Base-by-base conservation (phyloP, 2,113 vertebrate genomes). In the Microtus ochrogaster region DNA sequence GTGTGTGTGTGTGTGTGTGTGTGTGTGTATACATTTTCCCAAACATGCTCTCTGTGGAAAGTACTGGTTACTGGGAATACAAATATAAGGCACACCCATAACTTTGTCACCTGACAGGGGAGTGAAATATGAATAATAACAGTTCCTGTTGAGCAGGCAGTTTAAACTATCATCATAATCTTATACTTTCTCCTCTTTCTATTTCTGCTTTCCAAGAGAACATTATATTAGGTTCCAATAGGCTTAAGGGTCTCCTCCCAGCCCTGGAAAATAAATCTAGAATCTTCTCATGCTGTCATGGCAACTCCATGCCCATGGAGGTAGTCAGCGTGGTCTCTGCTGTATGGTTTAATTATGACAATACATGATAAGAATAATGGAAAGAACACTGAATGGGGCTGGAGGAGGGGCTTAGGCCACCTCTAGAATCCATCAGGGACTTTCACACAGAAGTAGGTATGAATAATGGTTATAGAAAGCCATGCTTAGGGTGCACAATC, bases 191-290 rank as follows among this genome's bases (percentile, higher is more conserved):
- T 70, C 41, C 89, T 81, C 13, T 16, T 94, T 52, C 44, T 68
- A 17, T 83, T 68, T 90, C 49, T 41, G 17, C 13, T 91, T 93
- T 33, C 17, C 28, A 72, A 39, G 0, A 77, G n/a, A 92, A 47
- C 44, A 93, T 76, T 61, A 33, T 89, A 21, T 90, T 90, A 41
- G 79, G 21, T 66, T 92, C 47, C 92, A 17, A 58, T 78, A 74
- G 26, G 49, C 3, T 63, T 94, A 44, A 66, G 8, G 19, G 39
- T 49, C n/a, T n/a, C 28, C 16, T 92, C 36, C 1, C 3, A 89
- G 10, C 33, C 13, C 24, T 65, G 12, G 61, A 58, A 55, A 68
- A 81, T 10, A 44, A 96, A 93, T 94, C 39, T 86, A 86, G 82
- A 79, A n/a, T 83, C 16, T 95, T n/a, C 33, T 77, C 22, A 89